phyloP scores from a whole-genome alignment of 2,797 vertebrate genomes.

The Scolopax bukidnonensis region DNA sequence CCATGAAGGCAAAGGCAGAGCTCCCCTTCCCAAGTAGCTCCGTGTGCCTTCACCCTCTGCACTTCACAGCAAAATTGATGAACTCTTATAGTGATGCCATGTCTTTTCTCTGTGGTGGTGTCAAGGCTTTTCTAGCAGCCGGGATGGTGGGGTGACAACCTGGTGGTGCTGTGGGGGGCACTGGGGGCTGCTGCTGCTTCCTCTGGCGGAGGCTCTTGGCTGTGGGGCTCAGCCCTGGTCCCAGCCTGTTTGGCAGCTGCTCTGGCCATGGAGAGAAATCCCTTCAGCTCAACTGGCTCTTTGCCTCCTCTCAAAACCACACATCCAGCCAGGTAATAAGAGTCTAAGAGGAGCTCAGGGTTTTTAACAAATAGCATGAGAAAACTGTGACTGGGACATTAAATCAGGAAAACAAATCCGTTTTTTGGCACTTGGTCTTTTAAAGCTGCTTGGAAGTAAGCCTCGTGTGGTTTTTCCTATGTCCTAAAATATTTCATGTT shows the following conservation, averaged over 20 bases:
- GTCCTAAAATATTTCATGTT: background rate
- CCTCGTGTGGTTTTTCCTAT: background rate
- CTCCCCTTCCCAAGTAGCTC: background rate
- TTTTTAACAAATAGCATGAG: background rate
- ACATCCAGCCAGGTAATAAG: background rate
- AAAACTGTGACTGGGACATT: background rate
- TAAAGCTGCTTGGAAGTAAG: background rate
- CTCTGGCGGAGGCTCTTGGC: too few relatives aligned
- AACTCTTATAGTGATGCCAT: too few relatives aligned
- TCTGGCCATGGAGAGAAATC: background rate
- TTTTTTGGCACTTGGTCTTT: background rate
- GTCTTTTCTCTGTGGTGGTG: fast-evolving
- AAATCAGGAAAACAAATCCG: background rate
- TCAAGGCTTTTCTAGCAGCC: background rate
- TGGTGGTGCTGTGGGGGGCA: fast-evolving
- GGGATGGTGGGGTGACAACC: too few relatives aligned
- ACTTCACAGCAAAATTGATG: too few relatives aligned
- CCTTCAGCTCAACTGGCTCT: background rate
- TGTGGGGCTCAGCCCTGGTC: background rate
- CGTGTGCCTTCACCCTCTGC: background rate
- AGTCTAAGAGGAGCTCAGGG: background rate
- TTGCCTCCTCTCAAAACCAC: background rate
- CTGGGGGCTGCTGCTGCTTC: fast-evolving
- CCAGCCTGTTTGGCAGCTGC: background rate
- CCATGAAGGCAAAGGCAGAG: background rate